Evolutionary conservation across 2,888 invertebrate genomes (phyloP).

Genomic region (Colletes collaris): DNA sequence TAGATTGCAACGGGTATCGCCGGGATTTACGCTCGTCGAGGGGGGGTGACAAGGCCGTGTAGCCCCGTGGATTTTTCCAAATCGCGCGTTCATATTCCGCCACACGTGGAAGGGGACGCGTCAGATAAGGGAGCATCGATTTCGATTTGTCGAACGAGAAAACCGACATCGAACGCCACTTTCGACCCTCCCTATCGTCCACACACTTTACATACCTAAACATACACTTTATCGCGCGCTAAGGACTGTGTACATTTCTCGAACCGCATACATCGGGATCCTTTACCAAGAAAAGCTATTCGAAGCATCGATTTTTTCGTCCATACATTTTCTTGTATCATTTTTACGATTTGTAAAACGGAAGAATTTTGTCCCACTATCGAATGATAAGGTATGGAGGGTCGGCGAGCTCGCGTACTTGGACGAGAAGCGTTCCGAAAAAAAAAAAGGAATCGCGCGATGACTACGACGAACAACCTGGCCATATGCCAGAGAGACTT

Average conservation of each 20-base stretch:
- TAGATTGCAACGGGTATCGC: conserved; percentile 52
- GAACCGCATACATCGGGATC: too few relatives aligned
- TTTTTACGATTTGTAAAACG: too few relatives aligned
- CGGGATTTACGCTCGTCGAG: conserved; percentile 51
- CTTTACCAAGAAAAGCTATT: too few relatives aligned
- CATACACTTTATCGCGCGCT: too few relatives aligned
- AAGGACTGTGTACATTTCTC: too few relatives aligned
- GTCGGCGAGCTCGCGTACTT: not conserved
- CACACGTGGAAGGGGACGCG: not conserved
- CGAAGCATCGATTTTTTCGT: too few relatives aligned
- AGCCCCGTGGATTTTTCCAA: conserved; percentile 30
- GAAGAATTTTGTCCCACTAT: too few relatives aligned
- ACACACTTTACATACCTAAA: too few relatives aligned
- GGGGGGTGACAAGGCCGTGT: too few relatives aligned
- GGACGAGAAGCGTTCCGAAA: not conserved
- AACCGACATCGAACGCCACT: not conserved
- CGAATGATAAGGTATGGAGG: not conserved
- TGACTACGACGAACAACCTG: conserved; percentile 56
- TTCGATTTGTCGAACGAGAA: conserved; percentile 16
- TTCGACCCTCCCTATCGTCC: not conserved
- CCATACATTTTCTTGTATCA: not conserved
- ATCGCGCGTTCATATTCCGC: conserved; percentile 7
- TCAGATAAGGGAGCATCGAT: conserved; percentile 18
- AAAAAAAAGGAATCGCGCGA: not conserved
- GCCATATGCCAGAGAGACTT: conserved; percentile 51